A percentile compares a stretch with the other conserved stretches of the same genome.
Evolutionary conservation across 2,113 vertebrate genomes (phyloP).

Genomic region (Tachuris rubrigastra): DNA sequence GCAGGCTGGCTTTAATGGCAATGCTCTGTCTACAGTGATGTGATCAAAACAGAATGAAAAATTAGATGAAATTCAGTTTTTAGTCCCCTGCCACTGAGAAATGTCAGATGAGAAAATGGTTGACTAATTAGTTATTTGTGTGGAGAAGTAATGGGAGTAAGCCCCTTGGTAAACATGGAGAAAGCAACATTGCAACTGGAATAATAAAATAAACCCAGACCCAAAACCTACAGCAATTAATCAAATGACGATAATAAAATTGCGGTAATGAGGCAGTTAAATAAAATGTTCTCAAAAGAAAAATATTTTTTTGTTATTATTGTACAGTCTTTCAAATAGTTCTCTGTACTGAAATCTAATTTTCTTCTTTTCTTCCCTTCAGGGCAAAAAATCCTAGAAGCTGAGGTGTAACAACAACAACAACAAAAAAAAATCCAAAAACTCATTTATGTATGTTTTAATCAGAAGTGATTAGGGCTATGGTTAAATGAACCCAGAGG

Average conservation of each 20-base stretch:
- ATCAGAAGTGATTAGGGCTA: conserved; percentile 54
- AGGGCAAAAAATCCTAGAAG: neutral
- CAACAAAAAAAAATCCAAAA: neutral
- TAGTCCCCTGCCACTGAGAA: neutral
- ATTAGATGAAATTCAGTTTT: neutral
- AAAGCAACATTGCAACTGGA: neutral
- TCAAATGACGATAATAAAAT: conserved; percentile 17
- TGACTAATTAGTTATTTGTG: conserved; percentile 31
- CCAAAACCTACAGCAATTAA: conserved; percentile 25
- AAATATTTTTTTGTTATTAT: neutral
- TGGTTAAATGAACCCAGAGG: conserved; percentile 55
- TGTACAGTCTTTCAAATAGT: neutral
- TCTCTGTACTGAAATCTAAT: neutral
- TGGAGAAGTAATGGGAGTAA: neutral
- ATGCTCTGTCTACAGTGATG: neutral
- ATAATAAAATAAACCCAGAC: neutral
- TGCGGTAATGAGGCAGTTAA: conserved; percentile 25
- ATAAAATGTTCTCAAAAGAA: neutral
- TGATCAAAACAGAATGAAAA: conserved; percentile 9
- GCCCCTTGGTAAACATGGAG: neutral
- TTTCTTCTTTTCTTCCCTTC: neutral
- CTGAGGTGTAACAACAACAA: neutral
- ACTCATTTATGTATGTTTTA: conserved; percentile 56
- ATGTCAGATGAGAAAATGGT: conserved; percentile 5
- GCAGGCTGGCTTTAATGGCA: conserved; percentile 4